phyloP scores from a whole-genome alignment of 2,888 invertebrate genomes.

The Dasysyrphus albostriatus region DNA sequence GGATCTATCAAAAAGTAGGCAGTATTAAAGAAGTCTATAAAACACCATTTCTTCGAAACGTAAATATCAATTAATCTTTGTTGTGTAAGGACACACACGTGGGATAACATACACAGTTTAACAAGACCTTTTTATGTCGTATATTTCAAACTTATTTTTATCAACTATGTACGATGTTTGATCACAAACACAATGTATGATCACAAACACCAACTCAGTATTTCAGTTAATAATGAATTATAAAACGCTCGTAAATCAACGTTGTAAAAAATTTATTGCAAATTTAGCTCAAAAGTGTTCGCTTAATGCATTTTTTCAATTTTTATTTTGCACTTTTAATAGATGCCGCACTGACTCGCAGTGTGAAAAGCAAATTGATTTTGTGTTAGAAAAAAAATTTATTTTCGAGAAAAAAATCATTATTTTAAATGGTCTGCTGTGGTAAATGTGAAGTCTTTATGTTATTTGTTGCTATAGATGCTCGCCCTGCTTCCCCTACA shows the following conservation, averaged over 20 bases:
- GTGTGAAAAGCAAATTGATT: conserved; percentile 39
- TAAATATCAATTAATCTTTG: too few species aligned
- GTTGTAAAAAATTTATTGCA: conserved; percentile 5
- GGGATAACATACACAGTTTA: too few species aligned
- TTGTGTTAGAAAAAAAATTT: conserved; percentile 46
- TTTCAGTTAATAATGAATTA: background rate
- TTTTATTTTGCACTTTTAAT: conserved; percentile 47
- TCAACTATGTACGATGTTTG: background rate
- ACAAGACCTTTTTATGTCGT: background rate
- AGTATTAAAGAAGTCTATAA: too few species aligned
- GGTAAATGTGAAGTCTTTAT: conserved; percentile 85
- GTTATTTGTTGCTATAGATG: conserved; percentile 97
- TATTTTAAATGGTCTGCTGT: conserved; percentile 84
- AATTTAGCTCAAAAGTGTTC: conserved; percentile 1
- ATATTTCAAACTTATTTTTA: background rate
- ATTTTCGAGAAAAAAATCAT: conserved; percentile 71
- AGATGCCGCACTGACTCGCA: conserved; percentile 51
- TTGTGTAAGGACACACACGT: too few species aligned
- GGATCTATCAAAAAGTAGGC: too few species aligned
- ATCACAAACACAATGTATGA: too few species aligned
- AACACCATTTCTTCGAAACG: too few species aligned
- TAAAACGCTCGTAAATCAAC: conserved; percentile 13
- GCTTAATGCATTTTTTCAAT: conserved; percentile 10
- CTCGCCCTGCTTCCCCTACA: conserved; percentile 95
- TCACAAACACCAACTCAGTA: background rate